These are phyloP conservation scores for Linhomoeus sp. DNA, from an alignment of 2,888 invertebrate species.

Conservation along the genomic window DNA sequence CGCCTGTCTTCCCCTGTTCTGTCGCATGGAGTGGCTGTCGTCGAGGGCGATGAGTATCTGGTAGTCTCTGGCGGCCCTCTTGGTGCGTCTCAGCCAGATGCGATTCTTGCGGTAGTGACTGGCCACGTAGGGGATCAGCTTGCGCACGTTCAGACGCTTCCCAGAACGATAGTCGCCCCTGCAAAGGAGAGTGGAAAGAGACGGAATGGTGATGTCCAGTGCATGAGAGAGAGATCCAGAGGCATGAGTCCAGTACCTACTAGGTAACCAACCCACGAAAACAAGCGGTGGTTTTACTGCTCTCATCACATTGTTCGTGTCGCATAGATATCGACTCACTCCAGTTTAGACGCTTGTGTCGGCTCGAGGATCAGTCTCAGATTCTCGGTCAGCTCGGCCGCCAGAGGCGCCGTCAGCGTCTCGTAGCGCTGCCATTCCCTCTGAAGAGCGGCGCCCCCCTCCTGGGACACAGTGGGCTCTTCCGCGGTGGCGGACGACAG, in stretches of 20 bases:
- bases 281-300: no score
- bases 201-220: neutral
- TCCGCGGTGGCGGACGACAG: neutral
- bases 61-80: slow-evolving; percentile 82
- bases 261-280: neutral
- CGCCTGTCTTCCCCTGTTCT: slow-evolving; percentile 40
- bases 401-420: slow-evolving; percentile 35
- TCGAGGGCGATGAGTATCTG: slow-evolving; percentile 89
- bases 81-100: slow-evolving; percentile 88
- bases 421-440: slow-evolving; percentile 28
- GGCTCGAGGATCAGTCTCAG: slow-evolving; percentile 82
- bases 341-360: slow-evolving; percentile 67
- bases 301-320: no score
- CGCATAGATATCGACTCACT: no score
- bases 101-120: slow-evolving; percentile 96
- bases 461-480: neutral
- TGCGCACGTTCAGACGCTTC: slow-evolving; percentile 89
- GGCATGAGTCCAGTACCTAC: neutral
- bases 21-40: slow-evolving; percentile 54
- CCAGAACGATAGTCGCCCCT: slow-evolving; percentile 88
- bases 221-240: neutral
- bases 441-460: neutral
- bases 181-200: slow-evolving; percentile 4
- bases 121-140: slow-evolving; percentile 93
- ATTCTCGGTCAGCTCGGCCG: slow-evolving; percentile 74